Base-by-base conservation (phyloP, 2,113 vertebrate species). In the Dasyurus viverrinus region DNA sequence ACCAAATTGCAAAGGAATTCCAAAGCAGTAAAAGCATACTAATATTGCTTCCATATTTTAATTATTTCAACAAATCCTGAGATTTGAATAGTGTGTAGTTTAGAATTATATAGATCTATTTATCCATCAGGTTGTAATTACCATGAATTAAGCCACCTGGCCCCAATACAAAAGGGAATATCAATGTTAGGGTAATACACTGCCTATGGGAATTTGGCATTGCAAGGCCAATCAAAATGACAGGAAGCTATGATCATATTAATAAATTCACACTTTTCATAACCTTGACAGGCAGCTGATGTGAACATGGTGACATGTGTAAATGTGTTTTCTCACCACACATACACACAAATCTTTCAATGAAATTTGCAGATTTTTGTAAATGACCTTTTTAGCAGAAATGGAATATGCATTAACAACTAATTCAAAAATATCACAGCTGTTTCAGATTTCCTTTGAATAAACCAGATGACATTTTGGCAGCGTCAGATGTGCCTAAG, bases 291-390 rank as follows among this genome's bases (percentile, higher is more conserved):
- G 94, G 91, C 9, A 48, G 55, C 16, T 92, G 42, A 76, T 91
- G 90, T 89, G 96, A 97, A 94, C 55, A 90, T 0, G 36, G 50
- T 53, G 90, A 46, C 91, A 93, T 94, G 95, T 92, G 36, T 19
- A 95, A 95, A 97, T 76, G 52, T 53, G 46, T 95, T 96, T 96
- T 91, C 89, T 96, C 92, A 96, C 92, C 52, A 90, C 52, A 22
- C 90, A 94, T 48, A 90, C 46, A 90, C 95, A 89, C 42, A 94
- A 95, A 19, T 93, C 94, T 95, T 95, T 93, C 91, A 97, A 97
- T 90, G 95, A 93, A 97, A 97, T 47, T 5, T 93, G 89, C 89
- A 96, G 54, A 95, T 95, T 97, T 96, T 97, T 92, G 36, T 93
- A 94, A 94, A 96, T 27, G 48, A 96, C 30, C 95, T 96, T 95